Evolutionary conservation across 2,888 invertebrate species (phyloP), one percentile per base, ranked within the genome.

Genomic region (Archips crataeganus): DNA sequence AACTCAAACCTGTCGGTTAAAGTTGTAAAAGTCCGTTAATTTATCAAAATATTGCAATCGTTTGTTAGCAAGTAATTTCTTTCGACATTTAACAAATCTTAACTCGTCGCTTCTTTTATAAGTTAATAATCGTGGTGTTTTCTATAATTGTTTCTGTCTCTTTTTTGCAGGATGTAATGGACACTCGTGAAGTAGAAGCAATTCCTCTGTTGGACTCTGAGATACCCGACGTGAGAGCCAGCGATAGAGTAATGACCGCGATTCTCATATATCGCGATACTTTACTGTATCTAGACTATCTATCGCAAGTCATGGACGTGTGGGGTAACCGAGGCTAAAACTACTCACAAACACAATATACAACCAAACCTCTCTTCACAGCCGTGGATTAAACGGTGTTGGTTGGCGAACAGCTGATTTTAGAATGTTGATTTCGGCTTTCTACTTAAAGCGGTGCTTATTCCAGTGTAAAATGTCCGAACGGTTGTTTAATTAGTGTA

Each of bases 261-360:
- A 79, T 90, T 32, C 84, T 90, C 49, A 83, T 94, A 15, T 92
- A 90, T 84, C 83, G 92, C 71, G 94, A 93, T 75, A 91, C 93
- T 47, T 83, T 94, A 15, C 89, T 90, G 82, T 93, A 91, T 78
- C 81, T 94, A 80, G 89, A 93, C 76, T 93, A 91, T 79, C 79
- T 94, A 42, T 79, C 78, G 2, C 89, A 91, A 79, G 88, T 92
- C 67, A 93, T 93, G 84, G 82, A 88, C 75, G 57, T n/a, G 49
- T 36, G 36, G 49, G 11, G 51, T 34, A 15, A 11, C 42, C 65
- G 2, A 47, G 63, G 63, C 13, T 47, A 32, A 13, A 45, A 3
- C 23, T 42, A 6, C n/a, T 3, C 15, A 60, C 36, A 34, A 60
- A 32, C 47, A 11, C 57, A 1, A 6, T 15, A 54, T 45, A 13